Base-by-base conservation (phyloP, 2,888 invertebrate genomes). In the Gymnocheta viridis region DNA sequence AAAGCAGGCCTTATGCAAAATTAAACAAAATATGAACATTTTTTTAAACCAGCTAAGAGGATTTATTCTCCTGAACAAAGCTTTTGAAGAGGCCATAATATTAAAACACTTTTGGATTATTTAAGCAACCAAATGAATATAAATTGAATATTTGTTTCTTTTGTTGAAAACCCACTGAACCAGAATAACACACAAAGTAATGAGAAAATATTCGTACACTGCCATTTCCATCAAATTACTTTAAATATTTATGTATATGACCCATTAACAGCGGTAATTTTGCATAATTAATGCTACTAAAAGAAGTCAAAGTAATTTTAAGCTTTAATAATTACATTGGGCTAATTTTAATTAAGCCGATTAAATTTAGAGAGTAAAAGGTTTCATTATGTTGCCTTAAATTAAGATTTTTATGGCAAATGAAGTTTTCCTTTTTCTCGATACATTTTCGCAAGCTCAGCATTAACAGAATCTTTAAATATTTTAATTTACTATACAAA, bases 111-210 rank as follows among this genome's bases (percentile, higher is more conserved):
- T 47, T 58, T 38, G 14, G 3, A 19, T 67, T 72, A 44, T 35
- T 67, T n/a, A 49, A 54, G n/a, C 60, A 58, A 60, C 29, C 60
- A 67, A 72, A 73, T 80, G 47, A 60, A 56, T 7, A 67, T 66
- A 72, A 73, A 35, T 47, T 17, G 47, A 9, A 4, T 47, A 19
- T 19, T 14, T 4, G 14, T 4, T 47, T 47, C 47, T 47, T 47
- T 47, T 47, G 47, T 47, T 47, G 2, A 47, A 47, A 47, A 2
- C 7, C 7, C 47, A 47, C 19, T 19, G 47, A 19, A 47, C 47
- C 19, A 17, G 47, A 47, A 47, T 47, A 47, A 17, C 19, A 19
- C 47, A 19, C 38, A 44, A 47, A 41, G 41, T 41, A 41, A 14
- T 14, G 41, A 41, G 41, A 41, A n/a, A 41, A 41, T 41, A 32